These are phyloP conservation scores for Morone saxatilis DNA, from an alignment of 2,113 vertebrate genomes.

Conservation along the genomic window DNA sequence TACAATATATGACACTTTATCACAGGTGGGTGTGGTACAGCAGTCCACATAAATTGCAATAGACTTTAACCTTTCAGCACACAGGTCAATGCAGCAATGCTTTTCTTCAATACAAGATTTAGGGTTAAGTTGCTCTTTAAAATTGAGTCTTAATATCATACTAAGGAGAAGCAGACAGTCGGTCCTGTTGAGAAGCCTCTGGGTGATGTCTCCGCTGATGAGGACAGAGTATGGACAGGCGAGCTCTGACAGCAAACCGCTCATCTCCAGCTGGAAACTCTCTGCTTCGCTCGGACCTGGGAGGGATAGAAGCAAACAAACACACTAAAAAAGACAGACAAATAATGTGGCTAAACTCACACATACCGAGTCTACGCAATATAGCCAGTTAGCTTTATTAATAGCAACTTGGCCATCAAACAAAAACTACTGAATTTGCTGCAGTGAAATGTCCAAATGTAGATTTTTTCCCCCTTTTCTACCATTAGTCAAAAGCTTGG, in stretches of 20 bases:
- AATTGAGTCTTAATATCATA: slow-evolving; percentile 78
- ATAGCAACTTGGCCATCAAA: neutral
- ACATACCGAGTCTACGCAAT: neutral
- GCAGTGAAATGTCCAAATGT: neutral
- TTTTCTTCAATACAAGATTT: neutral
- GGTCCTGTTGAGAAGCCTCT: slow-evolving; percentile 91
- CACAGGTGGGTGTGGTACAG: neutral
- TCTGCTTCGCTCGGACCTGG: slow-evolving; percentile 95
- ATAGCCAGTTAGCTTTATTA: neutral
- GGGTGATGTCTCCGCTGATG: slow-evolving; percentile 92
- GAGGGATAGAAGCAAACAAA: slow-evolving; percentile 1
- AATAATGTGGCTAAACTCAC: neutral
- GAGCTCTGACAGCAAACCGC: slow-evolving; percentile 94
- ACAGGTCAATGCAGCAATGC: neutral
- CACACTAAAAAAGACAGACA: neutral
- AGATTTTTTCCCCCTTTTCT: neutral
- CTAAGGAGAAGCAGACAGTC: slow-evolving; percentile 96
- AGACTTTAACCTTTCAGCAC: neutral
- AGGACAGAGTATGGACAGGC: slow-evolving; percentile 92
- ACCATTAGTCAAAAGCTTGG: neutral
- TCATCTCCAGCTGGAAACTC: slow-evolving; percentile 96
- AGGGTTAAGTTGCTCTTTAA: neutral
- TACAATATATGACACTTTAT: neutral
- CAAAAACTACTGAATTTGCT: neutral
- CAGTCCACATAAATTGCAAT: neutral